Evolutionary conservation across 1,140 invertebrate genomes (phyloP).

Genomic region (Caenorhabditis remanei): DNA sequence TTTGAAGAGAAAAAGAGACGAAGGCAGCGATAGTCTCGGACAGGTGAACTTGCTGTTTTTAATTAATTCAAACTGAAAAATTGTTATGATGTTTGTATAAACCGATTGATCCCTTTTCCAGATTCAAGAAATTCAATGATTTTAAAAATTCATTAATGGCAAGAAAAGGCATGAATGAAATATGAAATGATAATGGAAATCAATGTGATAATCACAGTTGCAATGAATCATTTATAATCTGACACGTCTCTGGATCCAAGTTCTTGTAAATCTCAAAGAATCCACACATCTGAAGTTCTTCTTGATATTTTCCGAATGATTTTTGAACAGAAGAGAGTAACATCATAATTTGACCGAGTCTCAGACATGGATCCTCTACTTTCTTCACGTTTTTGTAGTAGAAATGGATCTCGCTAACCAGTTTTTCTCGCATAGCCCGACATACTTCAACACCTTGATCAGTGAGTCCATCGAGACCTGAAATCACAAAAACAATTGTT

Average conservation of each 20-base stretch:
- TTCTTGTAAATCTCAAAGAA: slow-evolving; percentile 42
- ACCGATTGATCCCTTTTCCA: not conserved
- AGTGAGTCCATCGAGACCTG: slow-evolving; percentile 3
- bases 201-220: not conserved
- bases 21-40: slow-evolving; percentile 9
- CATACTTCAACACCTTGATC: slow-evolving; percentile 25
- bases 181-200: not conserved
- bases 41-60: slow-evolving; percentile 9
- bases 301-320: slow-evolving; percentile 39
- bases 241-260: slow-evolving; percentile 30
- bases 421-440: slow-evolving; percentile 8
- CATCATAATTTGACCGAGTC: slow-evolving; percentile 46
- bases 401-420: slow-evolving; percentile 29
- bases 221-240: slow-evolving; percentile 14
- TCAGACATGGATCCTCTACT: slow-evolving; percentile 38
- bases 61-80: not conserved
- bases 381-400: slow-evolving; percentile 52
- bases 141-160: not conserved
- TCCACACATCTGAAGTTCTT: slow-evolving; percentile 41
- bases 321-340: slow-evolving; percentile 26
- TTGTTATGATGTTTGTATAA: not conserved
- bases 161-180: not conserved
- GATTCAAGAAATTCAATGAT: not conserved
- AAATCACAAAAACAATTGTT: not conserved
- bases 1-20: slow-evolving; percentile 13